Evolutionary conservation across 2,113 vertebrate genomes (phyloP).

Genomic region (Hypocryptadius cinnamomeus): DNA sequence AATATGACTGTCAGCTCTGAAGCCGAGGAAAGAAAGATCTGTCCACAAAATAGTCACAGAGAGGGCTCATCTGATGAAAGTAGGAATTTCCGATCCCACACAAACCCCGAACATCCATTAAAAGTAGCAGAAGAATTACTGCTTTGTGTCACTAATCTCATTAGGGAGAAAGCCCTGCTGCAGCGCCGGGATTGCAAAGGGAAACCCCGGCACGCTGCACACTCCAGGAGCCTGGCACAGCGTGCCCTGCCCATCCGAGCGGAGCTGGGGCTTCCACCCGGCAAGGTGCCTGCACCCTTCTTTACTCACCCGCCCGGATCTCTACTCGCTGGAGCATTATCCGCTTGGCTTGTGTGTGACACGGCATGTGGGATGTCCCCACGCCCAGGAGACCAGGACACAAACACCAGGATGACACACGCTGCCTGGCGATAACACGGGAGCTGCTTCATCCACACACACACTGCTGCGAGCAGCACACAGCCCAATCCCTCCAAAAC

Average conservation of each 20-base stretch:
- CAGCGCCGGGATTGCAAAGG: not conserved
- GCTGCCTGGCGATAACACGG: accelerated
- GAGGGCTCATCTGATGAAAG: not conserved
- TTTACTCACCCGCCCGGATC: not conserved
- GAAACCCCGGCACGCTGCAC: not conserved
- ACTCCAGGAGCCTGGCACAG: not conserved
- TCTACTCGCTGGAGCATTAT: not conserved
- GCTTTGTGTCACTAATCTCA: slow-evolving; percentile 17
- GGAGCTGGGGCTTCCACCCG: accelerated
- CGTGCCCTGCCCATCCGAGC: not conserved
- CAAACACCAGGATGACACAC: not conserved
- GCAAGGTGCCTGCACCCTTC: not conserved
- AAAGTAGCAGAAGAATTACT: not conserved
- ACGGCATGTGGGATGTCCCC: not conserved
- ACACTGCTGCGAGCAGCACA: not conserved
- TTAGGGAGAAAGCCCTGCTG: not conserved
- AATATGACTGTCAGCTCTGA: not conserved
- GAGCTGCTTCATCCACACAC: not conserved
- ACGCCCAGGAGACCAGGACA: not conserved
- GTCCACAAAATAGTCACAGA: not conserved
- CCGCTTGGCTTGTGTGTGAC: accelerated
- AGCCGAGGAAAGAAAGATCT: not conserved
- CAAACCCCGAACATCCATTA: slow-evolving; percentile 2
- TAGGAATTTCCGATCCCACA: slow-evolving; percentile 16
- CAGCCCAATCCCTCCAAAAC: not conserved